phyloP scores from a whole-genome alignment of 2,113 vertebrate genomes.

The Pelmatolapia mariae region DNA sequence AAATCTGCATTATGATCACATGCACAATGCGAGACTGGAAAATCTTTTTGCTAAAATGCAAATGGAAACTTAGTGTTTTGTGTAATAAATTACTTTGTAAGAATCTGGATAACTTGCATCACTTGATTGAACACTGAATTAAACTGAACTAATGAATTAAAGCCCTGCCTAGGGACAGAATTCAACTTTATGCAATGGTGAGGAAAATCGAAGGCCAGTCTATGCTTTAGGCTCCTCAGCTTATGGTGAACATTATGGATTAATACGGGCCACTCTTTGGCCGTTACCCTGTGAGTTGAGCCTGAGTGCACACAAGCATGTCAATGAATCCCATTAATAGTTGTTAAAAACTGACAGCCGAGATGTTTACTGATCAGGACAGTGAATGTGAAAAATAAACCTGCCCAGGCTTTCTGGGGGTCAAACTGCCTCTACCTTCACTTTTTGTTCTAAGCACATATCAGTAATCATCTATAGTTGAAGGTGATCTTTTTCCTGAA shows the following conservation, averaged over 20 bases:
- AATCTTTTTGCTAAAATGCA: slow-evolving; percentile 63
- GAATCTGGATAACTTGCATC: slow-evolving; percentile 39
- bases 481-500: not conserved
- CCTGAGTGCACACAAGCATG: not conserved
- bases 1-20: slow-evolving; percentile 47
- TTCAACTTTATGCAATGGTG: not conserved
- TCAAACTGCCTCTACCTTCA: not conserved
- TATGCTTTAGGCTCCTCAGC: not conserved
- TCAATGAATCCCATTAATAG: not conserved
- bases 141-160: not conserved
- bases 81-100: slow-evolving; percentile 79
- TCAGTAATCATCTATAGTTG: not conserved
- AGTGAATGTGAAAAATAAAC: not conserved
- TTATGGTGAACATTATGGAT: not conserved
- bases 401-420: not conserved
- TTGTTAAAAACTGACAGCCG: not conserved
- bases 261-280: not conserved
- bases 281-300: not conserved
- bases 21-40: slow-evolving; percentile 68
- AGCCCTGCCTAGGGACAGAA: not conserved
- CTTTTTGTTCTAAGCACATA: not conserved
- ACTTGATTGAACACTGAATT: not conserved
- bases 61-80: slow-evolving; percentile 71
- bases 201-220: not conserved
- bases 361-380: not conserved